Base-by-base conservation (phyloP, 2,888 invertebrate species). In the Scrobipalpa costella region DNA sequence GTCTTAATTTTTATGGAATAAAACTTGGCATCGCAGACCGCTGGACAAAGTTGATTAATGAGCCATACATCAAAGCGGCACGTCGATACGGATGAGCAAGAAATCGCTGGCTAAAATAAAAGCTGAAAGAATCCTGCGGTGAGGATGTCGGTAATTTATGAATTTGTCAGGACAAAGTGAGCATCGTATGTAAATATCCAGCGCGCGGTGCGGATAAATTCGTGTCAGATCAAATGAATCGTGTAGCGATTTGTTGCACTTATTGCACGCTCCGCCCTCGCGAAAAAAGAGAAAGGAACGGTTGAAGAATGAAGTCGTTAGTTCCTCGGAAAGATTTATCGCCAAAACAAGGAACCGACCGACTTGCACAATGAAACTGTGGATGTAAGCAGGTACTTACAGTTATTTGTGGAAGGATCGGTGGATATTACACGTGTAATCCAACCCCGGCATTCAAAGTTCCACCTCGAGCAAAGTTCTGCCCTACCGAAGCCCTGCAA, bases 91-190 rank as follows among this genome's bases (percentile, higher is more conserved):
- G 78, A 71, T 77, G 84, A 82, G 78, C 83, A 83, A 82, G 81
- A 80, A 81, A 80, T 78, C 79, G 75, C 80, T 78, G 80, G 83
- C 80, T 80, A 85, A 87, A 89, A 90, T 87, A 88, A 88, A 87
- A 87, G 79, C 75, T 76, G 73, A 76, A 78, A 79, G 78, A 83
- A 83, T 80, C 68, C 64, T 73, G 78, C 80, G 79, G 79, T 75
- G 86, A 90, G 90, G 90, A 90, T 90, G 90, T 90, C 81, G 89
- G 88, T 91, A 90, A 91, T 91, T 91, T 91, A 91, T 90, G 90
- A 90, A 90, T 90, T 90, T 90, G 90, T 89, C 87, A 87, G 85
- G 90, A 88, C 89, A 87, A 86, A 85, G 85, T 85, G 90, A 76
- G 69, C 81, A 84, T 76, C 82, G 83, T 79, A 85, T 78, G 84